These are phyloP conservation scores for Eonycteris spelaea DNA, from an alignment of 2,113 vertebrate genomes.

Conservation along the genomic window DNA sequence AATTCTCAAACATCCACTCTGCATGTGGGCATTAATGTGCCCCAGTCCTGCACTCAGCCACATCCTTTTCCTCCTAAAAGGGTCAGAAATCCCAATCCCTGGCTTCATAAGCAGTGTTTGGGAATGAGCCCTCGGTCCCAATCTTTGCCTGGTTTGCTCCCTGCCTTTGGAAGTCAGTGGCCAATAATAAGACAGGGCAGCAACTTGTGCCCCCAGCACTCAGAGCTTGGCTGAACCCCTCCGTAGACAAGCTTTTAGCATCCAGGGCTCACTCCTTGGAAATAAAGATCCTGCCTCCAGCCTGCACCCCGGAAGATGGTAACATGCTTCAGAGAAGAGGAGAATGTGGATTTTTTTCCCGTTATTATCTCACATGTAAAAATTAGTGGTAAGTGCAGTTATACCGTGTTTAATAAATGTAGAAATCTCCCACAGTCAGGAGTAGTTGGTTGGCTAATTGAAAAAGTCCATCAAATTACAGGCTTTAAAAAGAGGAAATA, in stretches of 20 bases:
- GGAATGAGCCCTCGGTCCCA: not conserved
- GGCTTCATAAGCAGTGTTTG: accelerated
- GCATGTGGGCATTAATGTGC: not conserved
- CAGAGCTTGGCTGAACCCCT: not conserved
- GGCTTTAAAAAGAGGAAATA: not conserved
- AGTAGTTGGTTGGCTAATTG: not conserved
- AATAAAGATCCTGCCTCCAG: not conserved
- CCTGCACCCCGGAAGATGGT: accelerated
- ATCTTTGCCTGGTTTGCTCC: not conserved
- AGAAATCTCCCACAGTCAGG: not conserved
- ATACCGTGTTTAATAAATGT: not conserved
- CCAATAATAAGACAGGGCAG: accelerated
- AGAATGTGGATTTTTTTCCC: not conserved
- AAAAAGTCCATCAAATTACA: not conserved
- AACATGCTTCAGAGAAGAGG: not conserved
- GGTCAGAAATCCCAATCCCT: not conserved
- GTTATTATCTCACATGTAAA: not conserved
- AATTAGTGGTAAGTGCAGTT: not conserved
- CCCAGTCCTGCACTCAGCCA: not conserved
- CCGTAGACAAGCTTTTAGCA: not conserved
- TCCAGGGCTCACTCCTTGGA: not conserved
- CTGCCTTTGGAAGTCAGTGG: not conserved
- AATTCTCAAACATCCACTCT: not conserved
- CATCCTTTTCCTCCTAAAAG: not conserved
- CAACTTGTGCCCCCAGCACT: accelerated